Percentiles rank a stretch among this genome's conserved stretches.
Conservation (phyloP, 2,113 vertebrate genomes). For the Pterocles gutturalis region DNA sequence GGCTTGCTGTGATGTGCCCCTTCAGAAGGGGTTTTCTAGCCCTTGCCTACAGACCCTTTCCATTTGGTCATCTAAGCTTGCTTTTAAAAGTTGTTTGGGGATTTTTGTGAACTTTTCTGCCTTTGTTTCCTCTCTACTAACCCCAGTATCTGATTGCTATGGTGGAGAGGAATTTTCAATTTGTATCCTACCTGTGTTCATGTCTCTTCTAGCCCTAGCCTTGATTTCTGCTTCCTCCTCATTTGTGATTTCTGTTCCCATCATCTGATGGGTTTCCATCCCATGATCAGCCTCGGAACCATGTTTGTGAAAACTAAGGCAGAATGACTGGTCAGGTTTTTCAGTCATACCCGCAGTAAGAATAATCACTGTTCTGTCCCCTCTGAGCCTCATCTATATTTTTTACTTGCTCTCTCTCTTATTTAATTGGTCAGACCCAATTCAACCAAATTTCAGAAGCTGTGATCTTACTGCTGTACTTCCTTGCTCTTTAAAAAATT, state of each 20-base stretch:
- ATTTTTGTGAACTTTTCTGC: not conserved
- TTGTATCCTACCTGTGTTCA: not conserved
- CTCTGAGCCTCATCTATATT: not conserved
- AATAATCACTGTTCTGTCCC: not conserved
- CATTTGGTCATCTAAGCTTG: not conserved
- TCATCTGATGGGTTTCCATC: not conserved
- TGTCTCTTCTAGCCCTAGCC: not conserved
- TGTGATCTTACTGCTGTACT: not conserved
- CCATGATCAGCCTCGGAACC: not conserved
- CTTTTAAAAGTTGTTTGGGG: not conserved
- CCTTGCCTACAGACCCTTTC: not conserved
- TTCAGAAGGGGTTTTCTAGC: not conserved
- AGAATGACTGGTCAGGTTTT: not conserved
- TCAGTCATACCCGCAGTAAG: not conserved
- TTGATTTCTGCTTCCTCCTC: not conserved
- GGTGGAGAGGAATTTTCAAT: not conserved
- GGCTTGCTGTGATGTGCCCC: not conserved
- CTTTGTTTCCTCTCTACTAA: not conserved
- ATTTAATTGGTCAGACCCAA: not conserved
- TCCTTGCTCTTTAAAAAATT: not conserved
- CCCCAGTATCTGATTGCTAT: not conserved
- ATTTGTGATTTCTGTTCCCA: not conserved
- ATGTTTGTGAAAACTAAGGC: not conserved
- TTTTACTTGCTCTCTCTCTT: not conserved
- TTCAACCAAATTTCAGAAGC: not conserved